phyloP scores from a whole-genome alignment of 2,888 invertebrate genomes.

The Auanema sp. region DNA sequence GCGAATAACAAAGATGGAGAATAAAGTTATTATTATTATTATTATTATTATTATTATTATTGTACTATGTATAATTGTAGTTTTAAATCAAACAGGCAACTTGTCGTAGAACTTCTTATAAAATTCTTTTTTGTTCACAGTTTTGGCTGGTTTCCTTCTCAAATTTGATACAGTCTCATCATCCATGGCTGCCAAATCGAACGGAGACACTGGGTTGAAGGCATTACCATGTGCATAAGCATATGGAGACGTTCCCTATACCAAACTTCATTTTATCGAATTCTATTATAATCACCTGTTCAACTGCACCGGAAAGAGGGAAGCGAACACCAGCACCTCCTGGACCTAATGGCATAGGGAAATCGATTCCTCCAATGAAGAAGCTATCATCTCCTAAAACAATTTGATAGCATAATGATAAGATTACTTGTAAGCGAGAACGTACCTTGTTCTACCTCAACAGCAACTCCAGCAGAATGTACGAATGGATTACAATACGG shows the following conservation, averaged over 20 bases:
- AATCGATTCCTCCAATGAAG: constrained; percentile 59
- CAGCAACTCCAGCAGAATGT: constrained; percentile 52
- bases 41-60: too few species aligned
- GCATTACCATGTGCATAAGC: constrained; percentile 58
- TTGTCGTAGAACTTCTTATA: constrained; percentile 41
- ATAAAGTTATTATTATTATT: too few species aligned
- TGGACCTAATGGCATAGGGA: constrained; percentile 54
- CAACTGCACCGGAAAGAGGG: constrained; percentile 55
- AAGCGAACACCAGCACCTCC: constrained; percentile 57
- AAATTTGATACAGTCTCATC: constrained; percentile 27
- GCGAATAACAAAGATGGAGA: too few species aligned
- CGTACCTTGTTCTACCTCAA: constrained; percentile 53
- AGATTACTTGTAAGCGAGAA: neutral
- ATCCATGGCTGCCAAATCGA: constrained; percentile 41
- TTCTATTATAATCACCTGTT: constrained; percentile 32
- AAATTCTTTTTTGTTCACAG: constrained; percentile 26
- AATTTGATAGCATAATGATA: neutral
- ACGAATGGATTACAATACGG: constrained; percentile 62
- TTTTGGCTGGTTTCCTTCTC: constrained; percentile 3
- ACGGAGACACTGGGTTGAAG: constrained; percentile 55
- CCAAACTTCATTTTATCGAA: too few species aligned
- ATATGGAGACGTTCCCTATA: constrained; percentile 50
- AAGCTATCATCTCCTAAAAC: constrained; percentile 50
- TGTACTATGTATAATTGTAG: too few species aligned
- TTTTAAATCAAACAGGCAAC: too few species aligned